phyloP scores from a whole-genome alignment of 2,113 vertebrate genomes.

The Eulemur rufifrons region DNA sequence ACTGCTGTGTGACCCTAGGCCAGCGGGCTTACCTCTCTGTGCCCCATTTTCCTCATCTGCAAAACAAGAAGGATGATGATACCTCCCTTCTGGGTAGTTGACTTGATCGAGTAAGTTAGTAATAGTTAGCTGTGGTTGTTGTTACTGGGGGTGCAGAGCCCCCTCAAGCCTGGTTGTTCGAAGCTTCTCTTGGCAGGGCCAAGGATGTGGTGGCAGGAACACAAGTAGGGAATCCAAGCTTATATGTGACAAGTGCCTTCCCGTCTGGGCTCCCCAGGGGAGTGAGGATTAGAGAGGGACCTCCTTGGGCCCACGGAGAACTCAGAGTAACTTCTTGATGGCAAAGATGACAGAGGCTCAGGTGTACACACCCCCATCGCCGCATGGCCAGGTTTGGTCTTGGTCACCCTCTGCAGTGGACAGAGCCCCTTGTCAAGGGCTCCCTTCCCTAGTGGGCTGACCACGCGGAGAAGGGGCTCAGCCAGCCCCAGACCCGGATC shows the following conservation, averaged over 20 bases:
- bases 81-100: not conserved
- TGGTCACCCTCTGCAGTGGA: not conserved
- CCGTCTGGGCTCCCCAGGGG: not conserved
- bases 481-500: not conserved
- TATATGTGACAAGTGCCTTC: not conserved
- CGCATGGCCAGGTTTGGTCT: not conserved
- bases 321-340: too few relatives aligned
- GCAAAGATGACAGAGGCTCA: not conserved
- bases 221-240: not conserved
- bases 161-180: not conserved
- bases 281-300: rapidly evolving
- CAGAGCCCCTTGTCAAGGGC: not conserved
- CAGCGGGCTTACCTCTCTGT: not conserved
- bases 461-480: not conserved
- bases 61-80: not conserved
- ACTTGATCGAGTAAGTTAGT: too few relatives aligned
- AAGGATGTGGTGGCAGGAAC: not conserved
- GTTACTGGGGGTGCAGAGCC: not conserved
- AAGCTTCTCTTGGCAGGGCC: not conserved
- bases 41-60: not conserved
- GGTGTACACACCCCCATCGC: not conserved
- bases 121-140: not conserved
- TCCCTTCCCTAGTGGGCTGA: rapidly evolving
- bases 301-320: rapidly evolving
- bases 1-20: not conserved